Base-by-base conservation (phyloP, 2,888 invertebrate genomes). In the Pilophorus perplexus region DNA sequence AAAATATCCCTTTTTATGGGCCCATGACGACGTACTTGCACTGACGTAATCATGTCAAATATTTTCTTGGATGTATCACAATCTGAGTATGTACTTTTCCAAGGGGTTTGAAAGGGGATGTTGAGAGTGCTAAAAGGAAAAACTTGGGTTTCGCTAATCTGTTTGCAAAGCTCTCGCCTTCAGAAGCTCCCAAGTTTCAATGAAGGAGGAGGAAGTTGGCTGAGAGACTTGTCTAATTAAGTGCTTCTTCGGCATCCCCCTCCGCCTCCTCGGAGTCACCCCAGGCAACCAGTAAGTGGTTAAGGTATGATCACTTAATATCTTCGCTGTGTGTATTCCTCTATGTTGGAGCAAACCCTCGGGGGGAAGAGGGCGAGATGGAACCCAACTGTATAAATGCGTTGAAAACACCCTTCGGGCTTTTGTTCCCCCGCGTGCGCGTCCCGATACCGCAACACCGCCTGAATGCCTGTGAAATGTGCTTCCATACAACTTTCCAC, bases 271-370 rank as follows among this genome's bases (percentile, higher is more conserved):
- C 12, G 10, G 25, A 38, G n/a, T 27, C 28, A n/a, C 46, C 48
- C 62, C 20, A 22, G 6, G 12, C 28, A 12, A 8, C 12, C 27
- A 23, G 42, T 59, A 59, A 38, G 55, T 38, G 55, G 55, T 55
- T 46, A 62, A 62, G 62, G 62, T 62, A 62, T 62, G 62, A 62
- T 62, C 62, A 62, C 62, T 62, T 62, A 62, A 62, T 62, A 62
- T 62, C 62, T 44, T 46, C n/a, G 62, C 62, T 62, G 22, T 48
- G 48, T 62, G 46, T 62, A 62, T 62, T 33, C 62, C 62, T 28
- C 52, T 22, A 46, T n/a, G 14, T 18, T 22, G 25, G 20, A 40
- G 42, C 18, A 23, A 10, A 18, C 3, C 5, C 25, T 3, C 14
- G 40, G 10, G 16, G 16, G 22, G 59, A 33, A 38, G 20, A 59